phyloP scores from a whole-genome alignment of 2,113 vertebrate genomes.

The Dascyllus trimaculatus region DNA sequence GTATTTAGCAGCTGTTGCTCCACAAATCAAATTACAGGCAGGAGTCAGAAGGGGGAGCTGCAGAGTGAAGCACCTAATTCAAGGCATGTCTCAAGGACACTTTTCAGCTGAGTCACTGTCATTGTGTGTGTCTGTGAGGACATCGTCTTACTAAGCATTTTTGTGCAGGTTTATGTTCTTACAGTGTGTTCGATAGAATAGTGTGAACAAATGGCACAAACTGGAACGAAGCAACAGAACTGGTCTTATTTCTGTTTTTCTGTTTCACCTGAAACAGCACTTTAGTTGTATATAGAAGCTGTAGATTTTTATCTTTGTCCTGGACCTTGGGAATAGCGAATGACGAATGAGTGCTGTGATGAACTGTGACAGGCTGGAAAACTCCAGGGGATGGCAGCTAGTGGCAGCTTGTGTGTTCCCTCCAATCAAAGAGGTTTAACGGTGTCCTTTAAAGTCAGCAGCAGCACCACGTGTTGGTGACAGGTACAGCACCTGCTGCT shows the following conservation, averaged over 20 bases:
- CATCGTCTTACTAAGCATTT: background rate
- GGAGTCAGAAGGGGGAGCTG: conserved; percentile 62
- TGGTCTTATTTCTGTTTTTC: background rate
- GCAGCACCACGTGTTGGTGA: conserved; percentile 62
- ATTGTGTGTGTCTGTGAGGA: conserved; percentile 22
- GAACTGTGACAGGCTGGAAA: too few relatives aligned
- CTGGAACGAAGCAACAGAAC: background rate
- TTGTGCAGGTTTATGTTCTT: background rate
- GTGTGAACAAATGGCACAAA: background rate
- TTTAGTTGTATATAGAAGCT: background rate
- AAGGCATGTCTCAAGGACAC: conserved; percentile 70
- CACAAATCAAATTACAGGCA: conserved; percentile 17
- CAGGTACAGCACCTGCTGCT: conserved; percentile 76
- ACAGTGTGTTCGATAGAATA: background rate
- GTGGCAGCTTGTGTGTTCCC: conserved; percentile 17
- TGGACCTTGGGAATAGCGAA: background rate
- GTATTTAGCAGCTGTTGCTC: conserved; percentile 31
- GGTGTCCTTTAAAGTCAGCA: conserved; percentile 40
- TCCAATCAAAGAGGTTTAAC: background rate
- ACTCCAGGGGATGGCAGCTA: background rate
- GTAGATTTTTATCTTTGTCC: background rate
- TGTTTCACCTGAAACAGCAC: background rate
- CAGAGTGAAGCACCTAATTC: conserved; percentile 1
- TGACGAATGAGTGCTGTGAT: background rate
- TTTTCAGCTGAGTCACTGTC: conserved; percentile 74